Percentiles rank a stretch among this genome's conserved stretches.
Evolutionary conservation across 2,888 invertebrate species (phyloP).

Genomic region (Lochmaea crataegi): DNA sequence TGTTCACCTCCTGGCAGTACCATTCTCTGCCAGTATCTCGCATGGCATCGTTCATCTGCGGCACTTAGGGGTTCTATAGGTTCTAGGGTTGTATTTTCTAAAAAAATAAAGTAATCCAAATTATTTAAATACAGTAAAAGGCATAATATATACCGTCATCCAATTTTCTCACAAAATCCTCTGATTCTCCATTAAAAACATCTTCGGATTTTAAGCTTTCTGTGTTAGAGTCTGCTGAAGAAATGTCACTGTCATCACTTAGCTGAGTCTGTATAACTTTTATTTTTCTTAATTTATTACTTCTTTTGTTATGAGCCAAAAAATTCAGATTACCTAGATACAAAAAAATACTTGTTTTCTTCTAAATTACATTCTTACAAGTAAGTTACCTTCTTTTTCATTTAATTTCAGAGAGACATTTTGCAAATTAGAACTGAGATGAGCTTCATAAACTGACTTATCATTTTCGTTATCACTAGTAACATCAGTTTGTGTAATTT

Average conservation of each 20-base stretch:
- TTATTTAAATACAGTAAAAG: neutral
- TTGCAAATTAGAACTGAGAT: conserved; percentile 66
- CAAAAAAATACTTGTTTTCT: conserved; percentile 1
- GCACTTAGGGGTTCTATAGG: conserved; percentile 82
- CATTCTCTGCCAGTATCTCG: conserved; percentile 79
- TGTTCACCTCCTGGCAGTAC: conserved; percentile 77
- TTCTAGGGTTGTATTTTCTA: conserved; percentile 62
- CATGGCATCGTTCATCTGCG: conserved; percentile 79
- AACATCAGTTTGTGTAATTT: conserved; percentile 64
- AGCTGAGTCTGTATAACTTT: conserved; percentile 59
- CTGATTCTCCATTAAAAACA: conserved; percentile 64
- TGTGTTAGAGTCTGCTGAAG: conserved; percentile 62
- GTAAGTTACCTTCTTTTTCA: conserved; percentile 63
- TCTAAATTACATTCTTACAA: conserved; percentile 3
- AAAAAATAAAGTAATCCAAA: conserved; percentile 2
- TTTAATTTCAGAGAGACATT: conserved; percentile 66
- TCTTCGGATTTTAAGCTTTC: conserved; percentile 66
- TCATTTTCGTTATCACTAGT: conserved; percentile 67
- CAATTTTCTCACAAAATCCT: conserved; percentile 42
- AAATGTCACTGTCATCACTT: conserved; percentile 62
- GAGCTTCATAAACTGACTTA: conserved; percentile 67
- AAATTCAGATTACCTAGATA: conserved; percentile 63
- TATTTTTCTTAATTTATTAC: conserved; percentile 62
- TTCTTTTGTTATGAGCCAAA: conserved; percentile 61
- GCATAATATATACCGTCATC: conserved; percentile 47